phyloP scores from a whole-genome alignment of 2,797 vertebrate species.

The Rallus crepitans region DNA sequence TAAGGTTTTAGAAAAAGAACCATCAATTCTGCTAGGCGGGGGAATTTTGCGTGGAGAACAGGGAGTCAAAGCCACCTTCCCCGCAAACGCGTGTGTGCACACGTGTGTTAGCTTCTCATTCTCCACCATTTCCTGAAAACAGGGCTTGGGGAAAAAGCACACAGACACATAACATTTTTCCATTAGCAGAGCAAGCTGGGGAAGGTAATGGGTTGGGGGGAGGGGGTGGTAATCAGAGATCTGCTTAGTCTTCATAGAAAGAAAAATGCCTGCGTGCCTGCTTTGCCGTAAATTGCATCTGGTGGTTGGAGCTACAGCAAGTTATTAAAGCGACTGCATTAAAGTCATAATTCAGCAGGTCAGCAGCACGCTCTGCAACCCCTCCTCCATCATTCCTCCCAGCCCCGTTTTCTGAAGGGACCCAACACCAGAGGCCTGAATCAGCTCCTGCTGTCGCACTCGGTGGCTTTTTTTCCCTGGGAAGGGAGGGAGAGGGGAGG shows the following conservation, averaged over 20 bases:
- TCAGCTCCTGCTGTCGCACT: neutral
- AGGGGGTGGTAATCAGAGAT: slow-evolving; percentile 65
- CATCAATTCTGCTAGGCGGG: neutral
- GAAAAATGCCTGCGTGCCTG: slow-evolving; percentile 70
- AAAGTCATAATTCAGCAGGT: slow-evolving; percentile 69
- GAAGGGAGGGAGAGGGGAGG: neutral
- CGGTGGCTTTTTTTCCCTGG: neutral
- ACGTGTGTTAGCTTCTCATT: slow-evolving; percentile 38
- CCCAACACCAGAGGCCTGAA: neutral
- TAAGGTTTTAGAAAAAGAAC: neutral
- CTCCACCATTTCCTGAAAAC: slow-evolving; percentile 74
- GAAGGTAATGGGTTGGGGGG: slow-evolving; percentile 71
- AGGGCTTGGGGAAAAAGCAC: slow-evolving; percentile 60
- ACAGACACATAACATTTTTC: slow-evolving; percentile 72
- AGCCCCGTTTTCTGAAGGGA: slow-evolving; percentile 38
- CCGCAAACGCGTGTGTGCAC: neutral
- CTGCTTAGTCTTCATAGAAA: slow-evolving; percentile 72
- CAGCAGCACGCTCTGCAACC: slow-evolving; percentile 36
- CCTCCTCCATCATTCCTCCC: slow-evolving; percentile 54
- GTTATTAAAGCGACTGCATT: slow-evolving; percentile 68
- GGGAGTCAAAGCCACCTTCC: neutral
- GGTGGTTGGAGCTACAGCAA: slow-evolving; percentile 70
- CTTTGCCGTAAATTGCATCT: slow-evolving; percentile 71
- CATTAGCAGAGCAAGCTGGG: slow-evolving; percentile 73
- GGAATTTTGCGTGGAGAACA: neutral